Evolutionary conservation across 2,888 invertebrate genomes (phyloP), one percentile per base, ranked within the genome.

Genomic region (Spodoptera picta): DNA sequence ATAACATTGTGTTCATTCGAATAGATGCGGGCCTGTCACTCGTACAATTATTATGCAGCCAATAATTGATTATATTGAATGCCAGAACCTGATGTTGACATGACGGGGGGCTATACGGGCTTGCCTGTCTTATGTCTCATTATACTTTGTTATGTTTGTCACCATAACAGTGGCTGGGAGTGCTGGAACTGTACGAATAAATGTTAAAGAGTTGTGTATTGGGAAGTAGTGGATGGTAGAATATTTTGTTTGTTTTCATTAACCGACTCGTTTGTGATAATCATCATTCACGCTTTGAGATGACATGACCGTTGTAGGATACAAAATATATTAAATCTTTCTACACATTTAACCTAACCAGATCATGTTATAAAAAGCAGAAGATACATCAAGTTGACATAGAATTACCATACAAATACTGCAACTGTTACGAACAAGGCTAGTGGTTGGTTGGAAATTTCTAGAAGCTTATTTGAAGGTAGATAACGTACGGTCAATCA

Each of bases 101-200:
- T 80, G 81, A 81, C 80, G 71, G 77, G 72, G 66, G 77, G 62
- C 72, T 73, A 90, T 90, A 90, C 88, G 90, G 90, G 90, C 73
- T 54, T 81, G 61, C 82, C 80, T 57, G 64, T 83, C 79, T 63
- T 60, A 69, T 71, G 73, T 74, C 79, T 70, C 75, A 83, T 83
- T 83, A 82, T 75, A 72, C 73, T 61, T 71, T 75, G 78, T 81
- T 83, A 77, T 71, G 68, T 68, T 56, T 76, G 81, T 73, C 73
- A 69, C 57, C 57, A 48, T 47, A 56, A 46, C 55, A 19, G 46
- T 65, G 58, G 14, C 55, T 27, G 59, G 63, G 57, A 56, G 14
- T 27, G 14, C 55, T 27, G 59, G 63, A 54, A 56, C 23, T 23
- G 54, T 60, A 52, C 55, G 43, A 79, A 65, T 69, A 53, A 68